A percentile compares a stretch with the other conserved stretches of the same genome.
These are phyloP conservation scores for Eleutherodactylus coqui DNA, from an alignment of 2,797 vertebrate species.

Conservation along the genomic window DNA sequence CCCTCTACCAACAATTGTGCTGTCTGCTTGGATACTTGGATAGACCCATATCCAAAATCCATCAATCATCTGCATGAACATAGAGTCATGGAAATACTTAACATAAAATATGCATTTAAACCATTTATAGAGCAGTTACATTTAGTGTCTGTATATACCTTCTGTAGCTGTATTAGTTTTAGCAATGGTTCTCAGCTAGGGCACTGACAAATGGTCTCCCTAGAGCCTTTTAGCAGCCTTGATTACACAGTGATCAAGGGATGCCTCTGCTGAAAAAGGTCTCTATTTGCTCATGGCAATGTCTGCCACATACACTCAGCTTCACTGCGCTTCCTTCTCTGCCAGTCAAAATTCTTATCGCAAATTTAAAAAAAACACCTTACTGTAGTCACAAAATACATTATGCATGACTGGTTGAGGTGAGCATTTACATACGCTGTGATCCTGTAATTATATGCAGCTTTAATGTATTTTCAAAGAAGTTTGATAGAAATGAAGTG, in stretches of 20 bases:
- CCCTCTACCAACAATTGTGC: too few relatives aligned
- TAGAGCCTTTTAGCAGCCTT: conserved; percentile 3
- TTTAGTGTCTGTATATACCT: not conserved
- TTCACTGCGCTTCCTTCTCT: not conserved
- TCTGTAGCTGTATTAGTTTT: conserved; percentile 25
- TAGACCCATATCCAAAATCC: too few relatives aligned
- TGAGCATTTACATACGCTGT: conserved; percentile 11
- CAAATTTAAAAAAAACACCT: not conserved
- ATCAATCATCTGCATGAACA: not conserved
- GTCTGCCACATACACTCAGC: conserved; percentile 30
- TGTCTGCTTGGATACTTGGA: too few relatives aligned
- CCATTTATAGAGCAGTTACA: not conserved
- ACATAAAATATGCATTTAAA: not conserved
- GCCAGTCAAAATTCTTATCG: conserved; percentile 15
- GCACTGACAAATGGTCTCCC: conserved; percentile 46
- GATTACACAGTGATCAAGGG: conserved; percentile 40
- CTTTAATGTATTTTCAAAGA: conserved; percentile 16
- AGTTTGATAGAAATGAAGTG: not conserved
- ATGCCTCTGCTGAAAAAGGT: conserved; percentile 39
- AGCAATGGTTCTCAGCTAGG: conserved; percentile 12
- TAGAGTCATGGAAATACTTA: not conserved
- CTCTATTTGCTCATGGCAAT: conserved; percentile 40
- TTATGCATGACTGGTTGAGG: conserved; percentile 3
- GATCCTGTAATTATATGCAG: conserved; percentile 4
- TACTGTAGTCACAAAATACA: conserved; percentile 1